Base-by-base conservation (phyloP, 2,888 invertebrate genomes). In the Sturmia bella region DNA sequence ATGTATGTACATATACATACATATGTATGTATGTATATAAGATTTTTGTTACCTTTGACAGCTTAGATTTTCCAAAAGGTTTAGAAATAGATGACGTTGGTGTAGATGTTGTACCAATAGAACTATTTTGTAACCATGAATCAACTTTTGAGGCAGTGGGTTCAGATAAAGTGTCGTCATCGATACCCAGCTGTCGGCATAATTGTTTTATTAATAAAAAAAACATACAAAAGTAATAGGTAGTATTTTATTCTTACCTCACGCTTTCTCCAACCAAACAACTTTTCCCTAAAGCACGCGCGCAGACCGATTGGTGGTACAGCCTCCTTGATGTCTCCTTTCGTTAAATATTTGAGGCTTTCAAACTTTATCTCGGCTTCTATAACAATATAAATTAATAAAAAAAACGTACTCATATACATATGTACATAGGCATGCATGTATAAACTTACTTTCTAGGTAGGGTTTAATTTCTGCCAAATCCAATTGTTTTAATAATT, bases 11-110 rank as follows among this genome's bases (percentile, higher is more conserved):
- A 27, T 27, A 27, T 27, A 61, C 27, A 3, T 32, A 19, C 1
- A 50, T 11, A 50, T 50, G 17, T 21, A 61, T 32, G 3, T 32
- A 19, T 3, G 19, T 11, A 50, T 50, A 12, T 21, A 6, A 2
- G 15, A 39, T 43, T 13, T 12, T 56, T 12, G 39, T 56, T 59
- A 75, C 66, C 75, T 75, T 68, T 37, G 66, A 75, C 13, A 68
- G 57, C 9, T 68, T 75, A 12, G 54, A 66, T 37, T 6, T 54
- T 32, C 27, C 39, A 50, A 19, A 7, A 17, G 59, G 4, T 66
- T 41, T 9, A 4, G 37, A 75, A 52, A 19, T 13, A 21, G 66
- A 66, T 9, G 66, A 41, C n/a, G 66, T 48, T 32, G 64, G 37
- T 48, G 56, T 48, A 57, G 64, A 57, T 48, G 15, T n/a, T 11